Conservation (phyloP, 2,113 vertebrate genomes). For the Tapirus terrestris region DNA sequence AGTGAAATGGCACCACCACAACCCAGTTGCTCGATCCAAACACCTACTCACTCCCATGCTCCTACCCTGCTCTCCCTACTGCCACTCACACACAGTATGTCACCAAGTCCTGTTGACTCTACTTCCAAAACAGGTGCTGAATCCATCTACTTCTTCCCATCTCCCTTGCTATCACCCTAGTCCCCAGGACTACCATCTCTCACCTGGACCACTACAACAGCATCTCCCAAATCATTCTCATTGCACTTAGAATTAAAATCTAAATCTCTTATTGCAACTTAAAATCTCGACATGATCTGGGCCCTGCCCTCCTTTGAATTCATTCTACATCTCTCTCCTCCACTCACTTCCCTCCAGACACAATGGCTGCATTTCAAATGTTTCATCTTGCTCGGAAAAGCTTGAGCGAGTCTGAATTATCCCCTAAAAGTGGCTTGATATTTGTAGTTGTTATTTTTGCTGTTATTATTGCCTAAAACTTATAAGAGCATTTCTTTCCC, state of each 20-base stretch:
- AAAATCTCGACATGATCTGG: not conserved
- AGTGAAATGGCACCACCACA: not conserved
- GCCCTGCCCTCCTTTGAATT: not conserved
- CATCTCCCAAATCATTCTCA: not conserved
- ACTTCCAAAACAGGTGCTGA: not conserved
- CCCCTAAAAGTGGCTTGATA: not conserved
- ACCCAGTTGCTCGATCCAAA: not conserved
- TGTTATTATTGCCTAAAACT: not conserved
- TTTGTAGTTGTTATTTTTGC: not conserved
- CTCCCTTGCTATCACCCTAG: not conserved
- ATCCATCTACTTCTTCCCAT: not conserved
- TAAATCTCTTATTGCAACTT: not conserved
- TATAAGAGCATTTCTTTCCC: not conserved
- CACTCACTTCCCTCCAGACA: not conserved
- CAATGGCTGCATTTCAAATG: not conserved
- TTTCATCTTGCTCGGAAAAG: not conserved
- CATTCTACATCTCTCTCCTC: too few relatives aligned
- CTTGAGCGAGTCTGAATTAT: not conserved
- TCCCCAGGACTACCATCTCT: not conserved
- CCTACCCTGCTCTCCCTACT: too few relatives aligned
- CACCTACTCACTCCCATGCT: not conserved
- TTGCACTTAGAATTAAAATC: not conserved
- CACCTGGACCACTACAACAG: not conserved
- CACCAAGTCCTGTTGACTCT: not conserved
- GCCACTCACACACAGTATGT: not conserved